Evolutionary conservation across 2,113 vertebrate species (phyloP).

Genomic region (Ictidomys tridecemlineatus): DNA sequence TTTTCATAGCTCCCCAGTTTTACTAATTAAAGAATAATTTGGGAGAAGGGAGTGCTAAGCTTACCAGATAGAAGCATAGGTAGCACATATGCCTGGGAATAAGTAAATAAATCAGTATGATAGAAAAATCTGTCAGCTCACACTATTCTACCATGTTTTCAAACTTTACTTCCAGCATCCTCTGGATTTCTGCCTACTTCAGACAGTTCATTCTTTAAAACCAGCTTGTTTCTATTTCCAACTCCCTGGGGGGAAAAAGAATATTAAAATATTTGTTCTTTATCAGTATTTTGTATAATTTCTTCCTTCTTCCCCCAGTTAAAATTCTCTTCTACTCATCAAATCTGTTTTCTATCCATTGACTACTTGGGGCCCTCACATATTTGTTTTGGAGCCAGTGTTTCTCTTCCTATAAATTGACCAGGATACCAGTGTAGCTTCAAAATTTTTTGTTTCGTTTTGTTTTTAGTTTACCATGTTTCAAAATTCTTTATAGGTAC

Average conservation of each 20-base stretch:
- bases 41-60: not conserved
- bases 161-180: not conserved
- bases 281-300: not conserved
- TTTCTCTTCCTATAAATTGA: not conserved
- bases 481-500: not conserved
- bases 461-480: slow-evolving; percentile 9
- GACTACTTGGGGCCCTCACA: not conserved
- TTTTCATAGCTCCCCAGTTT: not conserved
- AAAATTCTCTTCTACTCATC: not conserved
- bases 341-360: not conserved
- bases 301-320: not conserved
- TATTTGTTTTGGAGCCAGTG: not conserved
- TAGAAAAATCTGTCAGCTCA: not conserved
- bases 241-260: not conserved
- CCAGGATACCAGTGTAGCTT: not conserved
- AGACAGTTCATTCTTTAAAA: slow-evolving; percentile 5
- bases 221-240: not conserved
- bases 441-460: not conserved
- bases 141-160: not conserved
- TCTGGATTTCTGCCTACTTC: not conserved
- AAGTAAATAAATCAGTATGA: not conserved
- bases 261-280: not conserved
- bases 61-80: not conserved
- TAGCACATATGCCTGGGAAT: not conserved
- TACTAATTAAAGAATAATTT: not conserved